Base-by-base conservation (phyloP, 2,113 vertebrate species). In the Dinomys branickii region DNA sequence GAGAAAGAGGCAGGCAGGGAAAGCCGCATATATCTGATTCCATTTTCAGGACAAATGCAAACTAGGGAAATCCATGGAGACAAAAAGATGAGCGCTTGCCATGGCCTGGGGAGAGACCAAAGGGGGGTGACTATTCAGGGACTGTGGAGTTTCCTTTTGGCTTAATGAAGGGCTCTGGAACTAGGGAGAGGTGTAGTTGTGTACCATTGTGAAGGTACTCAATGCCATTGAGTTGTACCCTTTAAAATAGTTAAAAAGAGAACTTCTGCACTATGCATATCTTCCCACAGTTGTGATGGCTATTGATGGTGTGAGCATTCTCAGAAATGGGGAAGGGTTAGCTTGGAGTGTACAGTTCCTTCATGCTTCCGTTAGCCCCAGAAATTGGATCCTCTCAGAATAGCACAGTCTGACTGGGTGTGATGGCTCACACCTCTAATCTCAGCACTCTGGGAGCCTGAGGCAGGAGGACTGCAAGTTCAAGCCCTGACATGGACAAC, bases 201-300 rank as follows among this genome's bases (percentile, higher is more conserved):
- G 38, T 75, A 67, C 30, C 16, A n/a, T 5, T 67, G 16, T 78
- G 50, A 41, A 24, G 56, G 26, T 30, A 65, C n/a, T 77, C 50
- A 38, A 75, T 77, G 33, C 13, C 58, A 56, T 41, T 33, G 69
- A 87, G 54, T 16, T 44, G 54, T 41, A 24, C 0, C 7, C 54
- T 73, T 93, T 28, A 87, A 73, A 82, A 20, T 87, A 20, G 56
- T 82, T 56, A 44, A 54, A 56, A 83, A 9, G 30, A 19, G 35
- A 67, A n/a, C 35, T 67, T n/a, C 52, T 35, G 73, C 4, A 30
- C 50, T 20, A n/a, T 50, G 7, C 47, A 14, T 35, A 35, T 89
- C 58, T 90, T 81, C 16, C 56, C 41, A 20, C 44, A 91, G 41
- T 90, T 93, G 47, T 47, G 14, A 84, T 54, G 88, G 71, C 47